These are phyloP conservation scores for Phaetusa simplex DNA, from an alignment of 2,113 vertebrate species.

Conservation along the genomic window DNA sequence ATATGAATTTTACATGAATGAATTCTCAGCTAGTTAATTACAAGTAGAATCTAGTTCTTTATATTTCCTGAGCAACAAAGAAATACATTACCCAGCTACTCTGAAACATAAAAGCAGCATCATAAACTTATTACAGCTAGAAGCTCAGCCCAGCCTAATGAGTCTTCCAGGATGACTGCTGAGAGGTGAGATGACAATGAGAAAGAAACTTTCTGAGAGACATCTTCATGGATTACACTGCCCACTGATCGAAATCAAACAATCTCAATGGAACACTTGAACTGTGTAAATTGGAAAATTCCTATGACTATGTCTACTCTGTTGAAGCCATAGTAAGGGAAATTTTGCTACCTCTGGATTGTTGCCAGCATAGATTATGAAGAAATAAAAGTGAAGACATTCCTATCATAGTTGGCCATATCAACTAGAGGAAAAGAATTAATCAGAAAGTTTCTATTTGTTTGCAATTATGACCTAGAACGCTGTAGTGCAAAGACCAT, in stretches of 20 bases:
- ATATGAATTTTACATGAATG: conserved; percentile 51
- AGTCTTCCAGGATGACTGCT: background rate
- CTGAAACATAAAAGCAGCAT: background rate
- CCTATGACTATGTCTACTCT: background rate
- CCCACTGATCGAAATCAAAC: background rate
- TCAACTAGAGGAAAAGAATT: background rate
- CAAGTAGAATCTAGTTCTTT: background rate
- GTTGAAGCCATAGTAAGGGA: background rate
- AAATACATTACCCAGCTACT: background rate
- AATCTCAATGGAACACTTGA: background rate
- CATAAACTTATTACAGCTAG: background rate
- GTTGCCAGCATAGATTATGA: background rate
- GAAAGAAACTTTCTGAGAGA: background rate
- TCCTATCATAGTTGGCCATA: background rate
- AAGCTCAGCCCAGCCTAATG: background rate
- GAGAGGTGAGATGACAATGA: background rate
- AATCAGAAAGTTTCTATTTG: background rate
- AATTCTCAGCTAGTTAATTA: conserved; percentile 41
- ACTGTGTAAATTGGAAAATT: background rate
- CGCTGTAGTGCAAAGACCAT: background rate
- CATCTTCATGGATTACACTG: background rate
- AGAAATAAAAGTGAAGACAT: background rate
- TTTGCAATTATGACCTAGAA: background rate
- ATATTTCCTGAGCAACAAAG: conserved; percentile 1
- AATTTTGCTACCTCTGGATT: background rate